Evolutionary conservation across 2,888 invertebrate species (phyloP).

Genomic region (Metopia argyrocephala): DNA sequence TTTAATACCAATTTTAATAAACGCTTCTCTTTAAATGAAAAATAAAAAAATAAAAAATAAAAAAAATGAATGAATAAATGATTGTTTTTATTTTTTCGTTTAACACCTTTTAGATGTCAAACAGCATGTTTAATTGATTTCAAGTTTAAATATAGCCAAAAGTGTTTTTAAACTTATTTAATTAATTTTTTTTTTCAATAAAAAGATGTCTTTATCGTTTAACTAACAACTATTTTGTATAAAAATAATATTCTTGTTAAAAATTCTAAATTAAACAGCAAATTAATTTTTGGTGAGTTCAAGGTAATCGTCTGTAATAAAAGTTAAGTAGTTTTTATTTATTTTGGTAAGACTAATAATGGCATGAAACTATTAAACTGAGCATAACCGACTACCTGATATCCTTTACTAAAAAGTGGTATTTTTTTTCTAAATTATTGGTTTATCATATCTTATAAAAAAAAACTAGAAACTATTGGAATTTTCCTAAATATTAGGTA

Average conservation of each 20-base stretch:
- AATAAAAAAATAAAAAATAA: not conserved
- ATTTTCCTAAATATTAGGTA: no score
- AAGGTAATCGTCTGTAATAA: slow-evolving; percentile 58
- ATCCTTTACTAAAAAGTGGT: no score
- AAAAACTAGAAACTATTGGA: no score
- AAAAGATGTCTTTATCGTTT: not conserved
- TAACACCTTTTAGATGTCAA: slow-evolving; percentile 56
- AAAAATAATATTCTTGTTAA: no score
- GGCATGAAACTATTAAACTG: no score
- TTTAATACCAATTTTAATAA: no score
- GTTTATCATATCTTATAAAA: no score
- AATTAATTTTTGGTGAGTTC: slow-evolving; percentile 35
- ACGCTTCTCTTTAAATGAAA: no score
- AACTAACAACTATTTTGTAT: no score
- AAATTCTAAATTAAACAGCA: not conserved
- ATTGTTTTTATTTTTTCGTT: slow-evolving; percentile 25
- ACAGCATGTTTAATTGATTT: slow-evolving; percentile 24
- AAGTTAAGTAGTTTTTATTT: not conserved
- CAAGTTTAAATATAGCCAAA: not conserved
- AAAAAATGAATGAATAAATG: not conserved
- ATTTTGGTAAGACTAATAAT: slow-evolving; percentile 36
- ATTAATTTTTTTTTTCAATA: not conserved
- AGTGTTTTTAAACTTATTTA: not conserved
- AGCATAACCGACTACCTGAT: no score
- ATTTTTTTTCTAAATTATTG: no score